Evolutionary conservation across 2,797 vertebrate genomes (phyloP), one percentile per base, ranked within the genome.

Genomic region (Diplodus sargus): DNA sequence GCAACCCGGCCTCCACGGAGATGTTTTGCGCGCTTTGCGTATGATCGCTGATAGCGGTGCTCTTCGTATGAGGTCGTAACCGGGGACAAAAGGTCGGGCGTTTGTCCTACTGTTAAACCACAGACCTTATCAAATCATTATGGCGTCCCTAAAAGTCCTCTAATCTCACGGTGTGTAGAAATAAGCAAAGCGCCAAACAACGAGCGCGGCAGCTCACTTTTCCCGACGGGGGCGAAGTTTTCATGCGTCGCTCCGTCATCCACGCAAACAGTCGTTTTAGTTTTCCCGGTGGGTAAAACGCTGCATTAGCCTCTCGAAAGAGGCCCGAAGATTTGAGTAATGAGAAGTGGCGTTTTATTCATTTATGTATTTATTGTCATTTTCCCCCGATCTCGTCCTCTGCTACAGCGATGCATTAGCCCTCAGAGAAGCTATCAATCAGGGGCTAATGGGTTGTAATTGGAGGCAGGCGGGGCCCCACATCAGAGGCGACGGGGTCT

Each of bases 391-490:
- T 88, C 79, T 81, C 42, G 70, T 93, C 88, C 87, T 77, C 78
- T 85, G 79, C 88, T 75, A 80, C 78, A 84, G 75, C 88, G 87
- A 83, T 81, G 83, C 91, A 93, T 94, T 91, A 91, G 83, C 83
- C 87, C 85, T 81, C 76, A 84, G 83, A 91, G 88, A 83, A 83
- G 88, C 88, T 89, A 93, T 94, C 89, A 89, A 92, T 94, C 90
- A 85, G 85, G 45, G 62, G 73, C 85, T 94, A 94, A 94, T 93
- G 89, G 89, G 63, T 77, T 72, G 78, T 93, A 94, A 94, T 93
- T 93, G 89, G 85, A 85, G 85, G 78, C 88, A 86, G 85, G 64
- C 71, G 60, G 67, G 68, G 56, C 84, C 83, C 82, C 76, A 79
- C 84, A 85, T 91, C 79, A 80, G 65, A 90, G 79, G 80, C 84